A percentile compares a stretch with the other conserved stretches of the same genome.
phyloP scores from a whole-genome alignment of 2,797 vertebrate species.

The Macropodus opercularis region DNA sequence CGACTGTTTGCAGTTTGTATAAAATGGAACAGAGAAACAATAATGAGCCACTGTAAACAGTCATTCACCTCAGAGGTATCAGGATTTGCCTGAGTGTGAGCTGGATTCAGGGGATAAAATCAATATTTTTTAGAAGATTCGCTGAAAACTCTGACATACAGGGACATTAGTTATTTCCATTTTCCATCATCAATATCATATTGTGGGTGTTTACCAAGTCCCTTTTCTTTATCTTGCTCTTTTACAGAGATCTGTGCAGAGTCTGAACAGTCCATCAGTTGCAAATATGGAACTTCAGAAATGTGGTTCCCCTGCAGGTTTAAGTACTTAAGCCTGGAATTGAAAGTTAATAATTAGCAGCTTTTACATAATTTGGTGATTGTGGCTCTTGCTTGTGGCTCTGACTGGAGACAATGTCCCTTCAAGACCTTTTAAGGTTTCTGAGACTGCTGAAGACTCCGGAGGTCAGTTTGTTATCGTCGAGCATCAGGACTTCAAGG shows the following conservation, averaged over 20 bases:
- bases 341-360: not conserved
- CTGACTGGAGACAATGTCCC: too few species aligned
- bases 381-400: too few species aligned
- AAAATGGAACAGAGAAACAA: slow-evolving; percentile 6
- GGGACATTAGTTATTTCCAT: not conserved
- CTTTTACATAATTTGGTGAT: not conserved
- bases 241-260: slow-evolving; percentile 20
- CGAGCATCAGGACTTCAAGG: slow-evolving; percentile 87
- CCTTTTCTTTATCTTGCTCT: slow-evolving; percentile 15
- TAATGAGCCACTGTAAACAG: not conserved
- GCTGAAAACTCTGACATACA: not conserved
- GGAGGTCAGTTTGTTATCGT: slow-evolving; percentile 85
- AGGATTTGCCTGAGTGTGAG: slow-evolving; percentile 4
- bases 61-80: slow-evolving; percentile 40
- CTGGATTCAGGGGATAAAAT: slow-evolving; percentile 40
- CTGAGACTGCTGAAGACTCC: slow-evolving; percentile 82
- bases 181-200: not conserved
- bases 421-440: slow-evolving; percentile 81
- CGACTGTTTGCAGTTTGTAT: slow-evolving; percentile 10
- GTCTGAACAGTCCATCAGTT: slow-evolving; percentile 41
- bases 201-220: slow-evolving; percentile 30
- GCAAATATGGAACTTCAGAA: slow-evolving; percentile 83
- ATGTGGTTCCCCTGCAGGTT: slow-evolving; percentile 87
- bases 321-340: slow-evolving; percentile 83
- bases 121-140: not conserved